A percentile compares a stretch with the other conserved stretches of the same genome.
Conservation (phyloP, 1,140 invertebrate species). For the Formica selysi region DNA sequence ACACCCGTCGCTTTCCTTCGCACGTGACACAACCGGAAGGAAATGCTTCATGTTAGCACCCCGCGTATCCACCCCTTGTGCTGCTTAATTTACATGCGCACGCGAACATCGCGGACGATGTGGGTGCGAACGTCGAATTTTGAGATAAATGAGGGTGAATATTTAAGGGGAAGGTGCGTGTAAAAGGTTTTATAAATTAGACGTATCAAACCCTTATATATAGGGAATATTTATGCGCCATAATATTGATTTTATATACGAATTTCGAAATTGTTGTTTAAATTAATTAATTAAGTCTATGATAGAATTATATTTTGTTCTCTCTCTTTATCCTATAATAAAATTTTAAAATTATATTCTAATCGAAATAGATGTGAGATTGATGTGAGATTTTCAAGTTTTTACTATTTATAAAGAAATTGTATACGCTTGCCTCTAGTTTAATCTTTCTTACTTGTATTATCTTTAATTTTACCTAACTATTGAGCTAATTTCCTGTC, state of each 20-base stretch:
- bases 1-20: constrained; percentile 85
- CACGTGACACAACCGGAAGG: constrained; percentile 78
- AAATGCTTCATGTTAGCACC: constrained; percentile 74
- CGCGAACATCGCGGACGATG: constrained; percentile 24
- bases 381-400: background rate
- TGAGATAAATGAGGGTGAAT: background rate
- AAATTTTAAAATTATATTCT: background rate
- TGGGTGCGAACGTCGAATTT: background rate
- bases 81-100: constrained; percentile 11
- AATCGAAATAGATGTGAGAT: background rate
- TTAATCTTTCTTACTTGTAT: background rate
- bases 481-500: constrained; percentile 23
- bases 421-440: background rate
- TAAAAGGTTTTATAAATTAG: background rate
- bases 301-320: background rate
- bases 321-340: background rate
- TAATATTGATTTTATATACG: background rate
- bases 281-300: background rate
- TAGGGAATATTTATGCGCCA: background rate
- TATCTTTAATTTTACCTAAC: background rate
- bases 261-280: background rate
- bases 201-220: background rate
- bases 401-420: background rate
- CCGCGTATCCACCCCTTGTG: background rate
- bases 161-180: background rate